Conservation (phyloP, 2,113 vertebrate genomes). For the Mesitornis unicolor region DNA sequence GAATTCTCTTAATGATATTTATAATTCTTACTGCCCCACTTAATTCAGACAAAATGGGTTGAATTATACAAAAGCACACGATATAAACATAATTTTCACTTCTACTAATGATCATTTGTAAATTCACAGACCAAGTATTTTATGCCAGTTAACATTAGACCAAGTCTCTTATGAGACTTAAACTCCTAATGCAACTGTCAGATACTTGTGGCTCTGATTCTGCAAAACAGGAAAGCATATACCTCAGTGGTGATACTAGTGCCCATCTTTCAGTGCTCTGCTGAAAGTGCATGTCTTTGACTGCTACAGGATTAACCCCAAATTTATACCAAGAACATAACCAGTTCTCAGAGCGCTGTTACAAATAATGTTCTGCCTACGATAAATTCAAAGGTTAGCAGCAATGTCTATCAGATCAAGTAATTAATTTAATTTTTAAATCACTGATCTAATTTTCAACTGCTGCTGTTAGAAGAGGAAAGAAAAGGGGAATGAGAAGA, state of each 20-base stretch:
- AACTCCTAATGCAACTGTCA: not conserved
- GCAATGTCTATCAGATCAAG: not conserved
- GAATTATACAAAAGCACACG: not conserved
- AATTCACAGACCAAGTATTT: not conserved
- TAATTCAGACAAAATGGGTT: not conserved
- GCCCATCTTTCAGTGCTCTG: rapidly evolving
- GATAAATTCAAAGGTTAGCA: not conserved
- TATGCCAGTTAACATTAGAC: not conserved
- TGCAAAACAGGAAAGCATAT: not conserved
- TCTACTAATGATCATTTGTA: not conserved
- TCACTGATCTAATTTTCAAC: not conserved
- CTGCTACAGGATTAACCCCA: not conserved
- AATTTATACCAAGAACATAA: not conserved
- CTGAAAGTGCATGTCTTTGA: not conserved
- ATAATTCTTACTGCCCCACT: not conserved
- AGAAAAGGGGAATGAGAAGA: not conserved
- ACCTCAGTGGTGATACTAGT: not conserved
- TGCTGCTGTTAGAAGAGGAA: not conserved
- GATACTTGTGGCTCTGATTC: not conserved
- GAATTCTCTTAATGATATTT: not conserved
- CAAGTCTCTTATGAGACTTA: not conserved
- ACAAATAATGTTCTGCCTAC: not conserved
- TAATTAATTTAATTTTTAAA: not conserved
- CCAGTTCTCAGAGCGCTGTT: not conserved
- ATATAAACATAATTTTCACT: not conserved